A percentile compares a stretch with the other conserved stretches of the same genome.
Conservation (phyloP, 2,888 invertebrate genomes). For the Acrobasis suavella region DNA sequence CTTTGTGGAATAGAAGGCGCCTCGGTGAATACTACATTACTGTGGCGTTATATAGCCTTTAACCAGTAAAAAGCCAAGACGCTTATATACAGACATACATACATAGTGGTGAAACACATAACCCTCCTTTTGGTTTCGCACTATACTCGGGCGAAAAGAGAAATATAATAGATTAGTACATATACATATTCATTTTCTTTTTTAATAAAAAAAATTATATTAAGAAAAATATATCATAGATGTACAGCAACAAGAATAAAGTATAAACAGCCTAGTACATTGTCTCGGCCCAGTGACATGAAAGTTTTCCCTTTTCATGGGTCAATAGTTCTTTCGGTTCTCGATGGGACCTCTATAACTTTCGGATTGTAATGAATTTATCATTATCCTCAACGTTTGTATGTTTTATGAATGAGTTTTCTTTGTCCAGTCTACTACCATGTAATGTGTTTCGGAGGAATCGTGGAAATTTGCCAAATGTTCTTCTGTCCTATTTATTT, state of each 20-base stretch:
- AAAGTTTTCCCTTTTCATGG: slow-evolving; percentile 23
- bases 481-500: slow-evolving; percentile 17
- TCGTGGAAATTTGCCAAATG: slow-evolving; percentile 19
- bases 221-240: no score
- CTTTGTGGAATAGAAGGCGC: no score
- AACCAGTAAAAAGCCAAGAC: no score
- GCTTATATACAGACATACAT: no score
- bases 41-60: no score
- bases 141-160: no score
- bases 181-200: no score
- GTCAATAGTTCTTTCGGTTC: slow-evolving; percentile 17
- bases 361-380: slow-evolving; percentile 24
- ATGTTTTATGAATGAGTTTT: slow-evolving; percentile 23
- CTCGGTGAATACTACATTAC: no score
- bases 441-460: slow-evolving; percentile 5
- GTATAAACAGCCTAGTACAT: background rate
- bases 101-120: no score
- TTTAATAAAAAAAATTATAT: no score
- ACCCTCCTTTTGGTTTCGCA: no score
- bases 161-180: no score
- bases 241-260: background rate
- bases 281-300: slow-evolving; percentile 22
- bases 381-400: slow-evolving; percentile 16
- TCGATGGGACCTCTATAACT: slow-evolving; percentile 12
- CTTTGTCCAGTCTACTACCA: slow-evolving; percentile 14